phyloP scores from a whole-genome alignment of 30 jellyfish, hydroid and myxozoan species.

The Cassiopea andromeda region DNA sequence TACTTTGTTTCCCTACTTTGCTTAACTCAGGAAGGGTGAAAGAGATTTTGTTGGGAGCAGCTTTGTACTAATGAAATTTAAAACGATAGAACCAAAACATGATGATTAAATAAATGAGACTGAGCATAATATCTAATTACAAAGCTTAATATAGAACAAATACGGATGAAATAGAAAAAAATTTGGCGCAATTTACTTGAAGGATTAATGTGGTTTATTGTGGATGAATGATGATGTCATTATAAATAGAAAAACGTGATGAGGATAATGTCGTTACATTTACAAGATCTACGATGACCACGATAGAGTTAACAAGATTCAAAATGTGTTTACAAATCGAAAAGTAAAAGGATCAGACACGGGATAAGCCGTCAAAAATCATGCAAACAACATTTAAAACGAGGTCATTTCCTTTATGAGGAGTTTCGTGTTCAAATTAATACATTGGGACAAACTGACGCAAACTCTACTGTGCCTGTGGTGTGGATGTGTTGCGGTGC shows the following conservation, averaged over 20 bases:
- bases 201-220: background rate
- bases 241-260: background rate
- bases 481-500: too few relatives aligned
- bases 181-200: background rate
- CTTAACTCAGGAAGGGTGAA: too few relatives aligned
- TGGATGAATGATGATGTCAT: background rate
- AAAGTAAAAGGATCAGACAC: background rate
- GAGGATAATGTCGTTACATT: background rate
- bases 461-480: too few relatives aligned
- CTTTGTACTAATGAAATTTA: too few relatives aligned
- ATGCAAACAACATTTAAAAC: background rate
- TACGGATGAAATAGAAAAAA: background rate
- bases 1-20: too few relatives aligned
- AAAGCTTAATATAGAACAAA: background rate
- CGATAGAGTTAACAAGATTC: background rate
- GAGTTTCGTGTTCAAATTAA: too few relatives aligned
- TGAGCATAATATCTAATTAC: background rate
- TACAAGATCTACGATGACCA: background rate
- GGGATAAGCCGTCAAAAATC: background rate
- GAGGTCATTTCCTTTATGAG: background rate
- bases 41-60: too few relatives aligned
- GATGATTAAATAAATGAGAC: background rate
- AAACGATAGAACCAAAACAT: too few relatives aligned
- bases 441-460: too few relatives aligned
- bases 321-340: conserved; percentile 11